These are phyloP conservation scores for Peromyscus eremicus DNA, from an alignment of 2,797 vertebrate genomes.

Conservation along the genomic window DNA sequence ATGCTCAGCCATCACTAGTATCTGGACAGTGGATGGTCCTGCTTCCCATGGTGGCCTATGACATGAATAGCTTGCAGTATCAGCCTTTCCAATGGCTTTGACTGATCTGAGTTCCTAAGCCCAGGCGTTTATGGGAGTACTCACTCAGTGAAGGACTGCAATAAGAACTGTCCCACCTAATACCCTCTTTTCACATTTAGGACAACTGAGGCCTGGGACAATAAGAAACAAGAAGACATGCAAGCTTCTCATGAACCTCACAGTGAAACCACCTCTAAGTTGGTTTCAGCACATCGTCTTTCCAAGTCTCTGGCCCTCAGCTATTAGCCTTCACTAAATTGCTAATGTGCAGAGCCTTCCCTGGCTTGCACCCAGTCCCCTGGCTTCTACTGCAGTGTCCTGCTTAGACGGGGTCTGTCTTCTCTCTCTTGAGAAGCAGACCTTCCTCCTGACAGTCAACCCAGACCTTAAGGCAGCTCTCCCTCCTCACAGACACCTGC, in stretches of 20 bases:
- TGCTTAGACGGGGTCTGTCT: neutral
- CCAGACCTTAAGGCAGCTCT: neutral
- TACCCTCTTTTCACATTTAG: neutral
- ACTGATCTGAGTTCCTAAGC: neutral
- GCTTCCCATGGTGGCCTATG: neutral
- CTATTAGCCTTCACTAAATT: neutral
- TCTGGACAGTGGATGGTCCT: rapidly evolving
- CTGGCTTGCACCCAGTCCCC: neutral
- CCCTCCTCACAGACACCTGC: neutral
- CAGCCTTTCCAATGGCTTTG: rapidly evolving
- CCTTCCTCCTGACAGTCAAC: neutral
- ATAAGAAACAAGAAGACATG: neutral
- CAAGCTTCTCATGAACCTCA: rapidly evolving
- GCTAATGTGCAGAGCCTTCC: neutral
- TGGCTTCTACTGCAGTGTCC: neutral
- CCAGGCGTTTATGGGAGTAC: rapidly evolving
- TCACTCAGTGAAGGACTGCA: neutral
- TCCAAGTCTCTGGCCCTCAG: neutral
- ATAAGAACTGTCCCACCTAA: neutral
- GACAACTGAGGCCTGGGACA: neutral
- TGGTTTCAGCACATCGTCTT: neutral
- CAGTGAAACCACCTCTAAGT: neutral
- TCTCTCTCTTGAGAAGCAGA: neutral
- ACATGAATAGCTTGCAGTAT: rapidly evolving
- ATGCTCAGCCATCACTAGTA: neutral